Percentiles rank a stretch among this genome's conserved stretches.
Conservation (phyloP, 2,113 vertebrate genomes). For the Channa argus region DNA sequence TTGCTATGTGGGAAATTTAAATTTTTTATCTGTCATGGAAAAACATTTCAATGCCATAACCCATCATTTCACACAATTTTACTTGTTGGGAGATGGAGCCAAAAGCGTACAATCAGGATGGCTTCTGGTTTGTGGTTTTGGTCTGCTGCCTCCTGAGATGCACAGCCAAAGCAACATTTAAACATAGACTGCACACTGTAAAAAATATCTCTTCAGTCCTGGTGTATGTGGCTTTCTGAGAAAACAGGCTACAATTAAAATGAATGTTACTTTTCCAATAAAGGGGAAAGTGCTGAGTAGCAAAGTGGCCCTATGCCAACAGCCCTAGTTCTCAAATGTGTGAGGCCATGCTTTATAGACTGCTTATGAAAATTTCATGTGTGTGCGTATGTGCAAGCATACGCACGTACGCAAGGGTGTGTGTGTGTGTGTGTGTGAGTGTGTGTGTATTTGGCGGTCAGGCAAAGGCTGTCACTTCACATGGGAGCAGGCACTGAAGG, state of each 20-base stretch:
- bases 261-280: slow-evolving; percentile 1
- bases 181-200: slow-evolving; percentile 35
- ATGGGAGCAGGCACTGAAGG: slow-evolving; percentile 42
- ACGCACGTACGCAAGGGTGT: no score
- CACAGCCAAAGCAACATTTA: slow-evolving; percentile 19
- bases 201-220: slow-evolving; percentile 6
- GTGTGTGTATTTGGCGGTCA: slow-evolving; percentile 18
- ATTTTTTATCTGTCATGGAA: neutral
- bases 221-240: neutral
- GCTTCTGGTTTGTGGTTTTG: slow-evolving; percentile 15
- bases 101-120: neutral
- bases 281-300: slow-evolving; percentile 42
- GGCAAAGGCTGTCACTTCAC: slow-evolving; percentile 54
- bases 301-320: slow-evolving; percentile 39
- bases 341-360: slow-evolving; percentile 47
- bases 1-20: no score
- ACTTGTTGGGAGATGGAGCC: neutral
- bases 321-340: slow-evolving; percentile 53
- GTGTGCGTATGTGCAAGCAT: slow-evolving; percentile 6
- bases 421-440: slow-evolving; percentile 7
- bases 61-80: neutral
- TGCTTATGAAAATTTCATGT: slow-evolving; percentile 58
- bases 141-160: slow-evolving; percentile 29
- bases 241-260: slow-evolving; percentile 36
- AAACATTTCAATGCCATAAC: neutral